These are phyloP conservation scores for Contarinia nasturtii DNA, from an alignment of 1,140 invertebrate genomes.

Conservation along the genomic window DNA sequence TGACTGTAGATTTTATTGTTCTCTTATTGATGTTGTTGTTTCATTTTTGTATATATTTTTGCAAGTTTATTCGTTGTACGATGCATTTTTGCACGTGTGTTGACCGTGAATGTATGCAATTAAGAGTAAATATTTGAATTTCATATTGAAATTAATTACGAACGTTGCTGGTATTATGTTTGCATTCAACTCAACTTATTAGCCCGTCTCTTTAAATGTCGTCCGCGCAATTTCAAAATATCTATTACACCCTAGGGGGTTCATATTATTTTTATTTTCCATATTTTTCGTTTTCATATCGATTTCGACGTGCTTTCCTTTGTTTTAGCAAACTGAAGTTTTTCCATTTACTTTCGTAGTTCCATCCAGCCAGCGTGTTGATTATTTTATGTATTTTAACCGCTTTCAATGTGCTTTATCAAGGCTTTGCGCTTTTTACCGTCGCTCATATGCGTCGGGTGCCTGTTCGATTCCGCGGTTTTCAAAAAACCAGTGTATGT, in stretches of 20 bases:
- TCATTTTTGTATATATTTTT: no score
- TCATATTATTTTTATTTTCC: not conserved
- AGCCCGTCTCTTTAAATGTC: no score
- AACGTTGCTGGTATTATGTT: constrained; percentile 6
- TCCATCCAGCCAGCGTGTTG: not conserved
- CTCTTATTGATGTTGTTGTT: no score
- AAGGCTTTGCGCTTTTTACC: no score
- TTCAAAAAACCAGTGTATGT: no score
- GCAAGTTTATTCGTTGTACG: no score
- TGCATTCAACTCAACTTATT: no score
- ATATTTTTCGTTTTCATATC: not conserved
- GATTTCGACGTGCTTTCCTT: not conserved
- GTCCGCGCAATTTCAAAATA: no score
- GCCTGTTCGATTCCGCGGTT: no score
- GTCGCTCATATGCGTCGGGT: no score
- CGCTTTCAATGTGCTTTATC: no score
- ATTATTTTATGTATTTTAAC: not conserved
- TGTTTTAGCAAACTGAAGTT: not conserved
- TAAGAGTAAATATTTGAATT: constrained; percentile 7
- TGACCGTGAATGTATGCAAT: not conserved
- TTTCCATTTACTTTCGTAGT: not conserved
- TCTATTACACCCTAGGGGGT: not conserved
- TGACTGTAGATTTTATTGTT: not conserved
- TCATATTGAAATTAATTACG: not conserved
- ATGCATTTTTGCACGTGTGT: not conserved